Conservation (phyloP, 2,888 invertebrate species). For the Steinernema carpocapsae region DNA sequence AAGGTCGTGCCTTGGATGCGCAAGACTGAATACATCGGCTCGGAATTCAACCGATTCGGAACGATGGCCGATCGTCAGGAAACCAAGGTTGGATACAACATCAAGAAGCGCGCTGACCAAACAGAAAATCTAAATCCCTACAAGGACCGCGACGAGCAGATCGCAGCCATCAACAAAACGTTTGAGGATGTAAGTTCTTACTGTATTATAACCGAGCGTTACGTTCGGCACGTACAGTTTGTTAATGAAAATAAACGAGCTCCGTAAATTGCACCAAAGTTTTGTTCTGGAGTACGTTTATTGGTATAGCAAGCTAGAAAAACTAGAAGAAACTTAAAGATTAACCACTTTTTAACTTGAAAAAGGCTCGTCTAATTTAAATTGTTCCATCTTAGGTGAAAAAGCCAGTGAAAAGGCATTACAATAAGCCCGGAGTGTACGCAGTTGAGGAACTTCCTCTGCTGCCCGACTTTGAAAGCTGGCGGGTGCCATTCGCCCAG, state of each 20-base stretch:
- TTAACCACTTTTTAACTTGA: no score
- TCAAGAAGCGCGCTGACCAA: constrained; percentile 77
- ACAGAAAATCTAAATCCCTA: constrained; percentile 81
- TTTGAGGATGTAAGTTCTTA: constrained; percentile 81
- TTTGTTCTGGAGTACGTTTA: no score
- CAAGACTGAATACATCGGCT: constrained; percentile 97
- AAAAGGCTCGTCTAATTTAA: no score
- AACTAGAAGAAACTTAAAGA: no score
- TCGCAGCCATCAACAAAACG: constrained; percentile 94
- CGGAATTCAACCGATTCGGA: constrained; percentile 95
- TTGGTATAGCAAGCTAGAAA: no score
- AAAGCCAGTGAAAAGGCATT: constrained; percentile 79
- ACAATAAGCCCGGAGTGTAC: constrained; percentile 91
- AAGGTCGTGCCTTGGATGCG: constrained; percentile 96
- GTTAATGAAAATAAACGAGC: no score
- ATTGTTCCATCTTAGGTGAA: constrained; percentile 41
- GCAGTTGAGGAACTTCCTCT: constrained; percentile 87
- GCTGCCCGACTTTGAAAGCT: constrained; percentile 93
- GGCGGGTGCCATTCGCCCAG: constrained; percentile 94
- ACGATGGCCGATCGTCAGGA: constrained; percentile 96
- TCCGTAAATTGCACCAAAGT: no score
- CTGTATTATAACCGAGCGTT: no score
- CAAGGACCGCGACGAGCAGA: constrained; percentile 94
- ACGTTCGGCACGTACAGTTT: no score
- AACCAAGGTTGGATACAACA: constrained; percentile 96